A percentile compares a stretch with the other conserved stretches of the same genome.
Conservation (phyloP, 1,140 invertebrate species). For the Drosophila tropicalis region DNA sequence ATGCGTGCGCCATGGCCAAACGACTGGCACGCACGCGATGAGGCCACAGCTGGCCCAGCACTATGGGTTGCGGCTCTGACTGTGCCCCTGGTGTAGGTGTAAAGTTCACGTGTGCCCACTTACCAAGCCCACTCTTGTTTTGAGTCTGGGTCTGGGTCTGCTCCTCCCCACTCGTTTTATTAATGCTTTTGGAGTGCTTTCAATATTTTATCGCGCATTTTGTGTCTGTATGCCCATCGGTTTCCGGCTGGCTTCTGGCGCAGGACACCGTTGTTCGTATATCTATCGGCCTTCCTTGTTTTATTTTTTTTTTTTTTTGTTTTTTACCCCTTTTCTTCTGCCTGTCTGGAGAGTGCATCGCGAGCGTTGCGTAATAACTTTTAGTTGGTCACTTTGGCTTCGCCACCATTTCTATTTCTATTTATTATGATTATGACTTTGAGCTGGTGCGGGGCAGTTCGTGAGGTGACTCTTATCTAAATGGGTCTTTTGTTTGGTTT, state of each 20-base stretch:
- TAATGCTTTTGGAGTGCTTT: conserved; percentile 81
- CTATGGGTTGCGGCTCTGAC: neutral
- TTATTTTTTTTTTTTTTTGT: conserved; percentile 16
- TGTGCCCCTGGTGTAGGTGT: conserved; percentile 61
- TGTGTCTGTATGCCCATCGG: conserved; percentile 50
- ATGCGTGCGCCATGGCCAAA: conserved; percentile 72
- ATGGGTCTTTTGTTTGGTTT: conserved; percentile 75
- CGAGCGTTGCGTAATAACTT: conserved; percentile 73
- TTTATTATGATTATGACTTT: conserved; percentile 79
- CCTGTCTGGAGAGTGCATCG: conserved; percentile 67
- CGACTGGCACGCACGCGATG: conserved; percentile 75
- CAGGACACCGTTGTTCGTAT: conserved; percentile 31
- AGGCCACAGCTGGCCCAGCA: conserved; percentile 44
- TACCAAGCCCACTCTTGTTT: conserved; percentile 49
- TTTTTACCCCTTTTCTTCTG: conserved; percentile 23
- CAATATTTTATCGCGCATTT: conserved; percentile 77
- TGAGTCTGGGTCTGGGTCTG: neutral
- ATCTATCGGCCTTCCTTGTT: conserved; percentile 43
- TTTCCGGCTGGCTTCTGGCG: conserved; percentile 27
- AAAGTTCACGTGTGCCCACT: conserved; percentile 80
- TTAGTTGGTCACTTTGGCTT: conserved; percentile 58
- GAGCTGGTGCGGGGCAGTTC: conserved; percentile 21
- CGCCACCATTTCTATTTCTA: conserved; percentile 40
- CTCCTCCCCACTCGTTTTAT: conserved; percentile 55
- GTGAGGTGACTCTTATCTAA: conserved; percentile 66